Conservation (phyloP, 2,888 invertebrate species). For the Aspidiotus destructor region DNA sequence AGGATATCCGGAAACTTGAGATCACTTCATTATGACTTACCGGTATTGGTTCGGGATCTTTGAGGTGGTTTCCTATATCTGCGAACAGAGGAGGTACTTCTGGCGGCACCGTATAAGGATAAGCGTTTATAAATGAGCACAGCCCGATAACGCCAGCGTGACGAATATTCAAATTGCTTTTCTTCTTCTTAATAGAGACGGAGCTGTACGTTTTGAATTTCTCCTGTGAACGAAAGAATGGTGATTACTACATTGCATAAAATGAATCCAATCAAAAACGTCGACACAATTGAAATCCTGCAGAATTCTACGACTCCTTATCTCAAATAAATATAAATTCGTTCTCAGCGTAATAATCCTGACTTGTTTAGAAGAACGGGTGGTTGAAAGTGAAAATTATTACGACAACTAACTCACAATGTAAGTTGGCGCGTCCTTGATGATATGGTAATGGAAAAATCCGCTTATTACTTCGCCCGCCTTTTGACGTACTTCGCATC, state of each 20-base stretch:
- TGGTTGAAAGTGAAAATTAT: too few relatives aligned
- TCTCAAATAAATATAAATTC: too few relatives aligned
- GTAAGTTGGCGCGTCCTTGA: slow-evolving; percentile 51
- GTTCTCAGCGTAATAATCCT: too few relatives aligned
- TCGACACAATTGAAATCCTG: too few relatives aligned
- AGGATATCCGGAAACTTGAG: too few relatives aligned
- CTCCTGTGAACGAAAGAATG: slow-evolving; percentile 43
- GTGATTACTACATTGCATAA: neutral
- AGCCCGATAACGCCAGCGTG: slow-evolving; percentile 83
- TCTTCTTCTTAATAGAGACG: slow-evolving; percentile 41
- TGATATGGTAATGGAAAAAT: slow-evolving; percentile 72
- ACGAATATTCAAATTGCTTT: slow-evolving; percentile 40
- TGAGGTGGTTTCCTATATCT: slow-evolving; percentile 66
- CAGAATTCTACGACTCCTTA: too few relatives aligned
- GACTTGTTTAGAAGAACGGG: too few relatives aligned
- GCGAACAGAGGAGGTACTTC: slow-evolving; percentile 68
- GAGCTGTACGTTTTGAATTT: slow-evolving; percentile 50
- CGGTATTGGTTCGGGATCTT: slow-evolving; percentile 81
- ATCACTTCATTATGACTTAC: slow-evolving; percentile 45
- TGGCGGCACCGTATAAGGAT: slow-evolving; percentile 77
- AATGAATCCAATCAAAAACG: too few relatives aligned
- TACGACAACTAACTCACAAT: slow-evolving; percentile 45
- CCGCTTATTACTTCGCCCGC: slow-evolving; percentile 76
- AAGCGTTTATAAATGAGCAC: slow-evolving; percentile 75
- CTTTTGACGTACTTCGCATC: slow-evolving; percentile 70